Conservation (phyloP, 2,113 vertebrate species). For the Heterochromis multidens region DNA sequence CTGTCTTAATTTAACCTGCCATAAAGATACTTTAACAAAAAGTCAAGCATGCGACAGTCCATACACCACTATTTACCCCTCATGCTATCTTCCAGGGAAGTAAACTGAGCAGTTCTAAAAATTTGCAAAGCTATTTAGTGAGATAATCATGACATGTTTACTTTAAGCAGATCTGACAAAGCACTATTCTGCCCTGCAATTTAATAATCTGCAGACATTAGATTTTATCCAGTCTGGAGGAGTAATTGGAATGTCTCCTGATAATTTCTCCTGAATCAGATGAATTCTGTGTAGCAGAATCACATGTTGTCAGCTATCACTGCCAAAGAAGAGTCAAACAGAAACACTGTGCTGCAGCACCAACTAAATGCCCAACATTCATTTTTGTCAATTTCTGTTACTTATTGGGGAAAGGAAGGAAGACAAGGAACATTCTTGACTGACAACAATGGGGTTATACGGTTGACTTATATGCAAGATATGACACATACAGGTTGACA, state of each 20-base stretch:
- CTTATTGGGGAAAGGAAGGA: neutral
- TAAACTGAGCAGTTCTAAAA: neutral
- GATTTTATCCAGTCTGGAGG: conserved; percentile 26
- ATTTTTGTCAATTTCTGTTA: neutral
- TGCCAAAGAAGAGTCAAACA: conserved; percentile 14
- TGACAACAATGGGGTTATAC: neutral
- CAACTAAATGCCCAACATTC: neutral
- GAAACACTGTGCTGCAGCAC: neutral
- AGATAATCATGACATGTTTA: neutral
- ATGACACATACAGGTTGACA: neutral
- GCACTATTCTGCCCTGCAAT: conserved; percentile 16
- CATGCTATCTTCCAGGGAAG: neutral
- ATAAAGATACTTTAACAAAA: neutral
- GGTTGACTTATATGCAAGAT: neutral
- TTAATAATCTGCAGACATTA: conserved; percentile 21
- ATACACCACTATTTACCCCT: neutral
- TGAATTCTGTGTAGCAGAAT: conserved; percentile 1
- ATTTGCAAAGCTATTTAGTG: neutral
- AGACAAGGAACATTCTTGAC: neutral
- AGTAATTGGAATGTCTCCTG: conserved; percentile 40
- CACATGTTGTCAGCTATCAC: conserved; percentile 32
- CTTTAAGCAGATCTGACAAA: conserved; percentile 4
- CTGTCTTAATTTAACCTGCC: neutral
- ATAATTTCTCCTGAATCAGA: conserved; percentile 37
- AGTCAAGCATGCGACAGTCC: neutral